Conservation (phyloP, 2,797 vertebrate species). For the Taenioides sp. region DNA sequence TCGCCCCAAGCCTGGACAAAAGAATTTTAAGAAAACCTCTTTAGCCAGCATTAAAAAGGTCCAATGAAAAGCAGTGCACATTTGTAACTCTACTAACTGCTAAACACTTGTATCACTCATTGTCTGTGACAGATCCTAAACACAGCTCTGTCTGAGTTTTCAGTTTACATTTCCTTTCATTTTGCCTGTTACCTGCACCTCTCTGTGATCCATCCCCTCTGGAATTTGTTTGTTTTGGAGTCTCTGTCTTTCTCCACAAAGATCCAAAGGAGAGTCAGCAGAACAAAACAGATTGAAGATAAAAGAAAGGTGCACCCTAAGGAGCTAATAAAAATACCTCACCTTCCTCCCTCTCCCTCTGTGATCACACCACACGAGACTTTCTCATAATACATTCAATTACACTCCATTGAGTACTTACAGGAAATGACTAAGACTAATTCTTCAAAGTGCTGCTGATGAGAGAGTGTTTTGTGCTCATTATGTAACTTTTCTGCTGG, state of each 20-base stretch:
- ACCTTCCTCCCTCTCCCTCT: slow-evolving; percentile 48
- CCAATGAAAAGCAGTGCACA: too few relatives aligned
- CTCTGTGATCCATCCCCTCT: slow-evolving; percentile 45
- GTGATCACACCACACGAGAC: slow-evolving; percentile 34
- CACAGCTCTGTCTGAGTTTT: slow-evolving; percentile 6
- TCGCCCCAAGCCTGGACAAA: too few relatives aligned
- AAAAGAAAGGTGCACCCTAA: slow-evolving; percentile 56
- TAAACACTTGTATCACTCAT: slow-evolving; percentile 18
- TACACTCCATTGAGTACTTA: slow-evolving; percentile 31
- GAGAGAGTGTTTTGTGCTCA: not conserved
- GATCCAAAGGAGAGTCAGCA: slow-evolving; percentile 30
- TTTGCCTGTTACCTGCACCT: slow-evolving; percentile 20
- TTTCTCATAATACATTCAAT: slow-evolving; percentile 39
- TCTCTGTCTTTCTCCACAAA: slow-evolving; percentile 44
- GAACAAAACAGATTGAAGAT: slow-evolving; percentile 61
- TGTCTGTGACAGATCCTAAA: slow-evolving; percentile 23
- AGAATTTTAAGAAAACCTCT: too few relatives aligned
- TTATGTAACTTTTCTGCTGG: not conserved
- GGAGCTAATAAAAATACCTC: slow-evolving; percentile 65
- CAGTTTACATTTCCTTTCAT: slow-evolving; percentile 33
- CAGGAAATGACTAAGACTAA: slow-evolving; percentile 28
- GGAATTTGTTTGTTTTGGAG: slow-evolving; percentile 50
- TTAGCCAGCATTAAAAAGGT: too few relatives aligned
- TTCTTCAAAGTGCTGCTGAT: slow-evolving; percentile 15
- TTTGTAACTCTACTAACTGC: not conserved